A percentile compares a stretch with the other conserved stretches of the same genome.
These are phyloP conservation scores for Rhodophaea formosa DNA, from an alignment of 2,888 invertebrate species.

Conservation along the genomic window DNA sequence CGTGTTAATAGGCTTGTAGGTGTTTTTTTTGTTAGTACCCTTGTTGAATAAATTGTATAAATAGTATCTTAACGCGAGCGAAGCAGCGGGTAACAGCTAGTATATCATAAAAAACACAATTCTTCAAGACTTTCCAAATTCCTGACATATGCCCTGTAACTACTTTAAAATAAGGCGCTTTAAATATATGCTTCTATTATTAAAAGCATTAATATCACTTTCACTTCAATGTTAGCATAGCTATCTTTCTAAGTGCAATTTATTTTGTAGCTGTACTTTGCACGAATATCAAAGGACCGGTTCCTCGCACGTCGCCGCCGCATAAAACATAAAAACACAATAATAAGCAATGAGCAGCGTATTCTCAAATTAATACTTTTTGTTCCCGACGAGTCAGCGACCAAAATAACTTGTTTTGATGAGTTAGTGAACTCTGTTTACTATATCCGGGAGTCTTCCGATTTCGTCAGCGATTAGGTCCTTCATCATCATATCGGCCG, in stretches of 20 bases:
- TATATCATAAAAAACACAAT: no score
- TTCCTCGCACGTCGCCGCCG: conserved; percentile 8
- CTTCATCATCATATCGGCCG: no score
- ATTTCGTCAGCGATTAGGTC: neutral
- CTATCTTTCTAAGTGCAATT: neutral
- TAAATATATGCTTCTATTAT: no score
- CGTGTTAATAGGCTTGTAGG: no score
- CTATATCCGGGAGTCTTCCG: conserved; percentile 1
- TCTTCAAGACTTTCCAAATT: no score
- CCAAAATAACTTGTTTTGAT: conserved; percentile 6
- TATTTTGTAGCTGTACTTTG: conserved; percentile 12
- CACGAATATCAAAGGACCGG: conserved; percentile 16
- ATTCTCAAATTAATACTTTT: conserved; percentile 7
- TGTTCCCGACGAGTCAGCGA: neutral
- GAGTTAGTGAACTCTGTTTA: neutral
- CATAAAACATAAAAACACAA: conserved; percentile 11
- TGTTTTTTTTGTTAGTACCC: no score
- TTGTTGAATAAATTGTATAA: no score
- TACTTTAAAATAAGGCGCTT: no score
- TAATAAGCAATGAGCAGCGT: conserved; percentile 1
- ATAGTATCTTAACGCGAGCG: no score
- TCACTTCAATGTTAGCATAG: neutral
- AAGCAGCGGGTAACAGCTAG: no score
- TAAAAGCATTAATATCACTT: no score
- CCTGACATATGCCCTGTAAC: no score